Percentiles rank a stretch among this genome's conserved stretches.
These are phyloP conservation scores for Gymnocheta viridis DNA, from an alignment of 2,888 invertebrate genomes.

Conservation along the genomic window DNA sequence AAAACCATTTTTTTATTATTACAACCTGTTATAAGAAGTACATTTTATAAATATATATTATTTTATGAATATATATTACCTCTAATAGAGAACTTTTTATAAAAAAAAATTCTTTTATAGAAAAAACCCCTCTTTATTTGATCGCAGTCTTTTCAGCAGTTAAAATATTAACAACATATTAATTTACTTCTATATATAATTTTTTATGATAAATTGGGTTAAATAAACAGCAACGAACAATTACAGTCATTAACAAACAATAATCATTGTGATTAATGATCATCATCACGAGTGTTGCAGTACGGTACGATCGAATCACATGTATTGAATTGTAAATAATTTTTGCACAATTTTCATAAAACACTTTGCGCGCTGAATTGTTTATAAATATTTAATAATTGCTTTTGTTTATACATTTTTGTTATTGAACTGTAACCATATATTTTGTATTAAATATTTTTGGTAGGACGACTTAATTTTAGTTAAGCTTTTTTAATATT, in stretches of 20 bases:
- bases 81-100: too few relatives aligned
- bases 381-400: constrained; percentile 20
- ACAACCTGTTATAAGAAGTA: neutral
- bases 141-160: neutral
- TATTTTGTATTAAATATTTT: neutral
- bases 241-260: constrained; percentile 2
- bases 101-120: neutral
- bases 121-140: neutral
- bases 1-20: neutral
- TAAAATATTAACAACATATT: neutral
- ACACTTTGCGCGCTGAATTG: neutral
- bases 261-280: constrained; percentile 20
- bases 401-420: constrained; percentile 26
- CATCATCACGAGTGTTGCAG: constrained; percentile 26
- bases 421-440: constrained; percentile 22
- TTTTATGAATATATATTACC: too few relatives aligned
- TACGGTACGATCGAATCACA: constrained; percentile 17
- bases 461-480: neutral
- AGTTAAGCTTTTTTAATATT: neutral
- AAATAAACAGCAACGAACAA: constrained; percentile 31
- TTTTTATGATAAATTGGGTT: constrained; percentile 45
- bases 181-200: neutral
- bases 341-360: neutral
- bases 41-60: too few relatives aligned
- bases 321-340: neutral